Evolutionary conservation across 2,888 invertebrate species (phyloP), one percentile per base, ranked within the genome.

Genomic region (Acronicta psi): DNA sequence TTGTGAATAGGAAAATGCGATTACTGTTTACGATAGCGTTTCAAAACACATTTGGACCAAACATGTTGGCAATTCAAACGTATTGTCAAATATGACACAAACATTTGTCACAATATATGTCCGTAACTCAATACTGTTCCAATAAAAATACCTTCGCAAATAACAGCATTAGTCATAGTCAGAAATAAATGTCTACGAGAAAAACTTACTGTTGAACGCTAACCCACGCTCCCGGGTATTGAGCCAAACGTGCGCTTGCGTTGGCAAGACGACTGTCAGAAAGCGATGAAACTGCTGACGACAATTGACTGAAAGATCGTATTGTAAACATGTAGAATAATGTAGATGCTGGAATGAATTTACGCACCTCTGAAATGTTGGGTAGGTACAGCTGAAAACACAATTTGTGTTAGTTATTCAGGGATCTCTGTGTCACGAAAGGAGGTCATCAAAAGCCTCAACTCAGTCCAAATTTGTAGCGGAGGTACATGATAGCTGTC

Each of bases 81-180:
- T 69, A 62, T 49, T 49, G 69, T 62, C 77, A 74, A 71, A 63
- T 69, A 67, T 65, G 58, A 53, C 71, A 73, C 75, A 82, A 82
- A 84, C 80, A 83, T 84, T 84, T 83, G 85, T 83, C 86, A 85
- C 77, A 80, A 72, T 66, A 80, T 70, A 66, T 52, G 64, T 56
- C 69, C 79, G 88, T 86, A 89, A 90, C 84, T 79, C 79, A 87
- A 91, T 80, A 90, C 87, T 82, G 75, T 74, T 79, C 83, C 83
- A 87, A 89, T 88, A 87, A 87, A 88, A 86, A 88, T 86, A 82
- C 80, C 81, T 81, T 83, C 79, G 64, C 81, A 89, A 91, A 91
- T 89, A 91, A 83, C 86, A 59, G 68, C 62, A 82, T 91, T 91
- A 91, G 88, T 92, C 92, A 92, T 79, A 74, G 81, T 77, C 84